phyloP scores from a whole-genome alignment of 2,113 vertebrate genomes.

The Mirounga angustirostris region DNA sequence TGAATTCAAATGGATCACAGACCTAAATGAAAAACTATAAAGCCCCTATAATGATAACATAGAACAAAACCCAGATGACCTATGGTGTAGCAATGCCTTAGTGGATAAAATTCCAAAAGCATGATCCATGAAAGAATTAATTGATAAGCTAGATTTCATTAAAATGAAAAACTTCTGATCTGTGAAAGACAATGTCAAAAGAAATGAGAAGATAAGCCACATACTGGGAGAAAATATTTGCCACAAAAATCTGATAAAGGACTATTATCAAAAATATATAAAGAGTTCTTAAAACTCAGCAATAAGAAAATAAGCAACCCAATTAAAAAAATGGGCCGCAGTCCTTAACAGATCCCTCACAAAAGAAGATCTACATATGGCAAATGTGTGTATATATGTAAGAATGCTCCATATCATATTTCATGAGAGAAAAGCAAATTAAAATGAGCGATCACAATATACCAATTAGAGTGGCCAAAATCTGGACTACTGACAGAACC shows the following conservation, averaged over 20 bases:
- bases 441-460: neutral
- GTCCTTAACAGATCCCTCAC: neutral
- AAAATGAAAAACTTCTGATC: neutral
- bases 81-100: neutral
- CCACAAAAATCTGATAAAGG: neutral
- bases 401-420: neutral
- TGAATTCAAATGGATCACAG: neutral
- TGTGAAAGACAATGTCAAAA: neutral
- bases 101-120: neutral
- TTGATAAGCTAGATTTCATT: neutral
- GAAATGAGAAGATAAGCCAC: neutral
- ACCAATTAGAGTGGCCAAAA: neutral
- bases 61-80: neutral
- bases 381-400: neutral
- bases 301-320: neutral
- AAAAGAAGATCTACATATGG: neutral
- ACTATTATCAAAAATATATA: neutral
- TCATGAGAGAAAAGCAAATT: neutral
- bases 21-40: neutral
- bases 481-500: neutral
- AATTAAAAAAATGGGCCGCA: neutral
- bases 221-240: neutral
- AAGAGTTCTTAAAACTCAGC: neutral
- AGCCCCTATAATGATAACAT: neutral
- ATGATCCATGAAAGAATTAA: neutral